A percentile compares a stretch with the other conserved stretches of the same genome.
Conservation (phyloP, 2,888 invertebrate genomes). For the Drosophila paramelanica region DNA sequence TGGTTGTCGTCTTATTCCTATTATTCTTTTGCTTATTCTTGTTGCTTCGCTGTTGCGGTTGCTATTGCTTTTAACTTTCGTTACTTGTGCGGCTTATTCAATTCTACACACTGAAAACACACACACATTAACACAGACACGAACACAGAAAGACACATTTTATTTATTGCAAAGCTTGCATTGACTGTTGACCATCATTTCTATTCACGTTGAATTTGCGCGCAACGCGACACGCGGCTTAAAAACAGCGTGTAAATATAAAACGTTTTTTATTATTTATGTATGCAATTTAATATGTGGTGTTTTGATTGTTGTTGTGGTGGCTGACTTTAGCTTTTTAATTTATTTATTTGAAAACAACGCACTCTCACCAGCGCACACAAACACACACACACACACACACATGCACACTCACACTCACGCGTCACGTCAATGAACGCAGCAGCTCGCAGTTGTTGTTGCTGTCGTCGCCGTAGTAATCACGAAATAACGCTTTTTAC, state of each 20-base stretch:
- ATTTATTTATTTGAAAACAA: constrained; percentile 69
- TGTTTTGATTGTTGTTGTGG: constrained; percentile 58
- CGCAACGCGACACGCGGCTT: constrained; percentile 49
- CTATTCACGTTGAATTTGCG: constrained; percentile 54
- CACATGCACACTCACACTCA: constrained; percentile 60
- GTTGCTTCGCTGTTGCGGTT: constrained; percentile 32
- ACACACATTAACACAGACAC: constrained; percentile 49
- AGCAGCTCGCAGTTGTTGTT: constrained; percentile 67
- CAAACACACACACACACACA: constrained; percentile 45
- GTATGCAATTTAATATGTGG: constrained; percentile 46
- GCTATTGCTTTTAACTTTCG: constrained; percentile 63
- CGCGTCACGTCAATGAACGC: constrained; percentile 82
- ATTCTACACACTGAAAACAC: constrained; percentile 68
- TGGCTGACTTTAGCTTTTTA: constrained; percentile 44
- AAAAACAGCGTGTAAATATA: constrained; percentile 40
- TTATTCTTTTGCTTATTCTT: constrained; percentile 35
- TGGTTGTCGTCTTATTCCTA: constrained; percentile 29
- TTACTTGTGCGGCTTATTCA: constrained; percentile 58
- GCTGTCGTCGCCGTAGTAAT: constrained; percentile 64
- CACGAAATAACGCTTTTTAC: constrained; percentile 67
- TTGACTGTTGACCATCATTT: constrained; percentile 60
- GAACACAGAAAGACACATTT: constrained; percentile 41
- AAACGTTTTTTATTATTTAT: constrained; percentile 27
- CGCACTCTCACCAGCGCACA: constrained; percentile 41
- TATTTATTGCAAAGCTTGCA: constrained; percentile 38